These are phyloP conservation scores for Drosophila colorata DNA, from an alignment of 2,888 invertebrate species.

Conservation along the genomic window DNA sequence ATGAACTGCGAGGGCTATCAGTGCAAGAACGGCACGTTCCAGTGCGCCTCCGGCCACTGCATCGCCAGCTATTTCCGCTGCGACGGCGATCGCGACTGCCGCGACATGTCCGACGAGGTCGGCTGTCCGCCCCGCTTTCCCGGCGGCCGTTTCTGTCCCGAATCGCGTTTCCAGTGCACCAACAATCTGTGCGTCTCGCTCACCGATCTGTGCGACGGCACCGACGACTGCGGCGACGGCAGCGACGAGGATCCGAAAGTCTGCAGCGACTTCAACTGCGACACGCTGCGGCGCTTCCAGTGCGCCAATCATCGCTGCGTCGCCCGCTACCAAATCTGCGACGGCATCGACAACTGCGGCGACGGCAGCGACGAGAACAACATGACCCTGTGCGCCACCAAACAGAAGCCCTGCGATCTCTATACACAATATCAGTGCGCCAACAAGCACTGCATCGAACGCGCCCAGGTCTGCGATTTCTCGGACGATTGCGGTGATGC, in stretches of 20 bases:
- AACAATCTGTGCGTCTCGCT: constrained; percentile 96
- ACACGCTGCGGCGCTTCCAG: constrained; percentile 93
- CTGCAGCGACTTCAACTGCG: constrained; percentile 94
- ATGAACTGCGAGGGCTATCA: constrained; percentile 92
- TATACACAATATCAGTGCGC: constrained; percentile 94
- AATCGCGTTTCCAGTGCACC: constrained; percentile 95
- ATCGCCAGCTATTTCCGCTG: constrained; percentile 95
- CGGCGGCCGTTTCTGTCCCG: constrained; percentile 94
- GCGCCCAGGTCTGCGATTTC: constrained; percentile 93
- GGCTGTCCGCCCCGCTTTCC: constrained; percentile 96
- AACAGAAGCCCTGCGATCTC: constrained; percentile 91
- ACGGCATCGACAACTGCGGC: constrained; percentile 96
- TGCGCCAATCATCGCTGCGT: constrained; percentile 96
- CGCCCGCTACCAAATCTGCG: constrained; percentile 94
- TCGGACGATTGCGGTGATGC: constrained; percentile 96
- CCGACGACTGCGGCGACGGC: constrained; percentile 96
- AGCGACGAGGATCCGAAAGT: constrained; percentile 93
- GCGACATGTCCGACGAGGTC: constrained; percentile 95
- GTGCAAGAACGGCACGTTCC: constrained; percentile 96
- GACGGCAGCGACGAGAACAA: constrained; percentile 98
- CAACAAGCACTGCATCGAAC: constrained; percentile 93
- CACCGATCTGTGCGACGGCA: constrained; percentile 96
- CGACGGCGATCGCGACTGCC: constrained; percentile 95
- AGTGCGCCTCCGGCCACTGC: constrained; percentile 96
- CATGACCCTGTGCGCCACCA: constrained; percentile 93